Evolutionary conservation across 2,797 vertebrate genomes (phyloP).

Genomic region (Poeciliopsis gracilis): DNA sequence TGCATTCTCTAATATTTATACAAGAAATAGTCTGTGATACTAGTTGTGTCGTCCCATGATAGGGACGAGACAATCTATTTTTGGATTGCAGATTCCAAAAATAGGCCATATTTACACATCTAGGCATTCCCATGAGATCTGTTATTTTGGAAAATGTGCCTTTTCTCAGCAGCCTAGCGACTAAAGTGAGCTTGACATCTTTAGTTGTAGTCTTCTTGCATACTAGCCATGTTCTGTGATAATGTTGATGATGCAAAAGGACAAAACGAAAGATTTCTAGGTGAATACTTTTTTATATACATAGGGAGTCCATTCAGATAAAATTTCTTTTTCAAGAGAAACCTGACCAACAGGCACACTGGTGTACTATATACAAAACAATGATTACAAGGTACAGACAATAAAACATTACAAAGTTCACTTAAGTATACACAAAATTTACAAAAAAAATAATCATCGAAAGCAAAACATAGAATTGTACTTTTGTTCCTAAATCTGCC

Average conservation of each 20-base stretch:
- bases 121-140: conserved; percentile 50
- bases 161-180: conserved; percentile 28
- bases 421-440: neutral
- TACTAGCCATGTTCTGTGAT: conserved; percentile 1
- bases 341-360: neutral
- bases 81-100: conserved; percentile 36
- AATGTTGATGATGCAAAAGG: neutral
- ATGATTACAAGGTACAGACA: neutral
- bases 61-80: no score
- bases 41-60: neutral
- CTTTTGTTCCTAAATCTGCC: neutral
- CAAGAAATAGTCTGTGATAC: neutral
- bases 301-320: neutral
- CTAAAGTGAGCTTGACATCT: neutral
- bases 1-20: neutral
- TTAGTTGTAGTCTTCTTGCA: conserved; percentile 4
- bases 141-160: conserved; percentile 42
- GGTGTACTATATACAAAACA: neutral
- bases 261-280: neutral
- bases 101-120: conserved; percentile 36
- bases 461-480: neutral
- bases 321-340: neutral
- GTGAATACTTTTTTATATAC: neutral
- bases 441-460: neutral
- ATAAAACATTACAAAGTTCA: neutral